A percentile compares a stretch with the other conserved stretches of the same genome.
These are phyloP conservation scores for Ischnura elegans DNA, from an alignment of 2,888 invertebrate species.

Conservation along the genomic window DNA sequence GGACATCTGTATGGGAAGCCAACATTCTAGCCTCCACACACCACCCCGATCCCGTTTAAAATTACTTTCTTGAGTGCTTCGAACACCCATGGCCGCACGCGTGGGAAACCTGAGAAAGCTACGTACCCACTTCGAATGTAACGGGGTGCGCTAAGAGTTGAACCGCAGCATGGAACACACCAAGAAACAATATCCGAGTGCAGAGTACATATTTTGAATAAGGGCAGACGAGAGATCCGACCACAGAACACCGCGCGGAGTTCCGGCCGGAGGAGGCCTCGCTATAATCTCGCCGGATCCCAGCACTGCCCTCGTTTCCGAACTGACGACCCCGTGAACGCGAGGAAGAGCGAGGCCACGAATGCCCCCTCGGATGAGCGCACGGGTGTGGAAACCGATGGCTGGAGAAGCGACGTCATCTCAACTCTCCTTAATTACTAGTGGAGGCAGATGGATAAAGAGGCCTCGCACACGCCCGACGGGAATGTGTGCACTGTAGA, in stretches of 20 bases:
- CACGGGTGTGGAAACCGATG: not conserved
- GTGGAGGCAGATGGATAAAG: not conserved
- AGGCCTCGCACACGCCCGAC: not conserved
- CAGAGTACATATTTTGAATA: not conserved
- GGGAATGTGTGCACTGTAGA: not conserved
- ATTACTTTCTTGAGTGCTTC: not conserved
- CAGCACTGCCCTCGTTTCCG: constrained; percentile 41
- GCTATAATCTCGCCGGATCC: not conserved
- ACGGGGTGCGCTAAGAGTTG: too few relatives aligned
- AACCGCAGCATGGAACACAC: not conserved
- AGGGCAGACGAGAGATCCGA: not conserved
- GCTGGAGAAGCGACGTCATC: not conserved
- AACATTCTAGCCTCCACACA: too few relatives aligned
- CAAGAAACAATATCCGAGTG: not conserved
- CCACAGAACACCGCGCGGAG: not conserved
- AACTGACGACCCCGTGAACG: not conserved
- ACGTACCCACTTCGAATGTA: too few relatives aligned
- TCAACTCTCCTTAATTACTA: constrained; percentile 49
- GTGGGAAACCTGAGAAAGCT: not conserved
- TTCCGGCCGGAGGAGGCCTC: not conserved
- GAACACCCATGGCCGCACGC: not conserved
- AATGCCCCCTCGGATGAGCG: constrained; percentile 41
- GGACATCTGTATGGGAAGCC: too few relatives aligned
- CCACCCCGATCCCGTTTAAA: too few relatives aligned
- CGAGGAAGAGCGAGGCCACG: not conserved